Evolutionary conservation across 92 coral and sea anemone genomes (phyloP).

Genomic region (Epizoanthus illoricatus): DNA sequence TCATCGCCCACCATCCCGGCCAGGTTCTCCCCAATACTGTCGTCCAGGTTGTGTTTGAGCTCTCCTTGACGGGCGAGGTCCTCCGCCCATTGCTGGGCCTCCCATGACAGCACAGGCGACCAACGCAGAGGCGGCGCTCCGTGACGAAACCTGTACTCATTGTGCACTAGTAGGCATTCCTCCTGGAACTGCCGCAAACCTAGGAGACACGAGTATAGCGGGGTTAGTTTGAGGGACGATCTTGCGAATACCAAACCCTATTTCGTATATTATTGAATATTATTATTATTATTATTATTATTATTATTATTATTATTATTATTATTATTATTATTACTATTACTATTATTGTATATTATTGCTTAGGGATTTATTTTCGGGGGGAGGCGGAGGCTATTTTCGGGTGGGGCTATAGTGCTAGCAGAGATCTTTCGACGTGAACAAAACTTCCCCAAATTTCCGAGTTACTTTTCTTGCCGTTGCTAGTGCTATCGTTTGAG

Average conservation of each 20-base stretch:
- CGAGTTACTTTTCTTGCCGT: too few relatives aligned
- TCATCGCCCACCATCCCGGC: constrained; percentile 96
- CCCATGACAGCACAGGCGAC: constrained; percentile 94
- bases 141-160: constrained; percentile 86
- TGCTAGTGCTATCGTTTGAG: too few relatives aligned
- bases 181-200: constrained; percentile 96
- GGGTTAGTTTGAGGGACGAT: neutral
- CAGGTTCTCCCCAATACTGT: constrained; percentile 91
- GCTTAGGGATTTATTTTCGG: too few relatives aligned
- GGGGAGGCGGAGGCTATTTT: too few relatives aligned
- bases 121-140: constrained; percentile 90
- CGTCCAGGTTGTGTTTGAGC: constrained; percentile 87
- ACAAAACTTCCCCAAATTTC: too few relatives aligned
- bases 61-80: constrained; percentile 79
- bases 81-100: constrained; percentile 99
- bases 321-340: too few relatives aligned
- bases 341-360: too few relatives aligned
- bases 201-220: constrained; percentile 17
- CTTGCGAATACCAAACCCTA: neutral
- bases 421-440: too few relatives aligned
- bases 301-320: too few relatives aligned
- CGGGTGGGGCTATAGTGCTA: too few relatives aligned
- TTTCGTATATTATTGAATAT: neutral
- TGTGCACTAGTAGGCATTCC: constrained; percentile 88
- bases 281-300: too few relatives aligned